Percentiles rank a stretch among this genome's conserved stretches.
These are phyloP conservation scores for Bothrops jararaca DNA, from an alignment of 2,113 vertebrate species.

Conservation along the genomic window DNA sequence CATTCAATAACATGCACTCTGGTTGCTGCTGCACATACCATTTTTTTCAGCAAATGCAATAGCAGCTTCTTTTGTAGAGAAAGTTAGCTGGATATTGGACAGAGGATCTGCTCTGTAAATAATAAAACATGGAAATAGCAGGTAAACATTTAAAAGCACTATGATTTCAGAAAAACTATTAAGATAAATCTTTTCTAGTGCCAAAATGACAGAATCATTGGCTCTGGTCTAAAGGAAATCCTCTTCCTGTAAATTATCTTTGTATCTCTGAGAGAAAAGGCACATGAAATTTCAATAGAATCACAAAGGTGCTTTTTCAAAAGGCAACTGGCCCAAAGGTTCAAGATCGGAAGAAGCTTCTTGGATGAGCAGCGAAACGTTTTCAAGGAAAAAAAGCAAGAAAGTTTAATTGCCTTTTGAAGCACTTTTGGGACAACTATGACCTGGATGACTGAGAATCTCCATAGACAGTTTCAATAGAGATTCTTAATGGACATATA, in stretches of 20 bases:
- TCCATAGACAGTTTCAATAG: background rate
- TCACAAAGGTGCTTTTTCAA: background rate
- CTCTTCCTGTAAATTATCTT: background rate
- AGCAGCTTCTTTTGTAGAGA: slow-evolving; percentile 89
- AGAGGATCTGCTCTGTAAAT: slow-evolving; percentile 88
- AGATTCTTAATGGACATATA: background rate
- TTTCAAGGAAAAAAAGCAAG: background rate
- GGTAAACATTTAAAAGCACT: background rate
- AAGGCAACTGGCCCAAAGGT: background rate
- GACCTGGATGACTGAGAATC: background rate
- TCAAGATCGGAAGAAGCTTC: background rate
- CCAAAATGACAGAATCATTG: background rate
- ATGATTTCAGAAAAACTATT: background rate
- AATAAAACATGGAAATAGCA: slow-evolving; percentile 7
- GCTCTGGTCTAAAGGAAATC: background rate
- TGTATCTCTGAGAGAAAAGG: background rate
- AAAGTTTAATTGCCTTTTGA: background rate
- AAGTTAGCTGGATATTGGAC: slow-evolving; percentile 88
- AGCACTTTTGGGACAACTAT: background rate
- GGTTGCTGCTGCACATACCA: slow-evolving; percentile 68
- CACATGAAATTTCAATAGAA: background rate
- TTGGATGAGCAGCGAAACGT: background rate
- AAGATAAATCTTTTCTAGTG: background rate
- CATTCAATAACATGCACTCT: background rate
- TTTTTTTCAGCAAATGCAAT: slow-evolving; percentile 97